phyloP scores from a whole-genome alignment of 2,888 invertebrate genomes.

The Archips xylosteana region DNA sequence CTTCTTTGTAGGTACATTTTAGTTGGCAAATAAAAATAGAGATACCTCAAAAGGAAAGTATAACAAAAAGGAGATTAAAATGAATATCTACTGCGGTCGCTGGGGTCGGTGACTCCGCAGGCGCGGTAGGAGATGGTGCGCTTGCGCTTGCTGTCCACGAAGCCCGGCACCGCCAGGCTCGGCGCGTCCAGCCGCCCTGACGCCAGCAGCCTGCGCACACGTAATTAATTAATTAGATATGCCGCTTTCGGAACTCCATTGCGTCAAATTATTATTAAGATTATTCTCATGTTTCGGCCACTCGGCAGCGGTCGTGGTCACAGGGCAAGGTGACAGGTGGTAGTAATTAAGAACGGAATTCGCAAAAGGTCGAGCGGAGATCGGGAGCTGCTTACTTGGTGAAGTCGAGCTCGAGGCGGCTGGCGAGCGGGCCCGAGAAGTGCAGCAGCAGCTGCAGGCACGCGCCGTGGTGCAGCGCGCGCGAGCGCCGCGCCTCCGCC shows the following conservation, averaged over 20 bases:
- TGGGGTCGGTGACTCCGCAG: slow-evolving; percentile 91
- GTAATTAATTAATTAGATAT: too few relatives aligned
- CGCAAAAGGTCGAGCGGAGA: too few relatives aligned
- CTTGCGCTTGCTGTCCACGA: slow-evolving; percentile 89
- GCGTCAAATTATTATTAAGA: too few relatives aligned
- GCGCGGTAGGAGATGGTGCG: slow-evolving; percentile 89
- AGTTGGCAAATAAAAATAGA: too few relatives aligned
- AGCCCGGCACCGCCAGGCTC: slow-evolving; percentile 92
- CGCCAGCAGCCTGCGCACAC: slow-evolving; percentile 82
- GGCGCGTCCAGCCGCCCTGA: slow-evolving; percentile 91
- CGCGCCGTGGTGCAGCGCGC: slow-evolving; percentile 90
- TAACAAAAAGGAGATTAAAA: neutral
- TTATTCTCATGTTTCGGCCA: too few relatives aligned
- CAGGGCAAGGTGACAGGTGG: too few relatives aligned
- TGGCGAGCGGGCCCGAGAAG: slow-evolving; percentile 93
- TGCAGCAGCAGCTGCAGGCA: slow-evolving; percentile 95
- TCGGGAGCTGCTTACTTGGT: slow-evolving; percentile 71
- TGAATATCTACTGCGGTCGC: slow-evolving; percentile 83
- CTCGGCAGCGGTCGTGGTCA: too few relatives aligned
- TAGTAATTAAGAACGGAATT: too few relatives aligned
- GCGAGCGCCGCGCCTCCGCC: slow-evolving; percentile 93
- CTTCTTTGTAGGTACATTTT: too few relatives aligned
- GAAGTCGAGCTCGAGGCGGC: slow-evolving; percentile 92
- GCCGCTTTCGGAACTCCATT: too few relatives aligned
- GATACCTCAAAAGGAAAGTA: neutral